Percentiles rank a stretch among this genome's conserved stretches.
Conservation (phyloP, 2,113 vertebrate genomes). For the Colossoma macropomum region DNA sequence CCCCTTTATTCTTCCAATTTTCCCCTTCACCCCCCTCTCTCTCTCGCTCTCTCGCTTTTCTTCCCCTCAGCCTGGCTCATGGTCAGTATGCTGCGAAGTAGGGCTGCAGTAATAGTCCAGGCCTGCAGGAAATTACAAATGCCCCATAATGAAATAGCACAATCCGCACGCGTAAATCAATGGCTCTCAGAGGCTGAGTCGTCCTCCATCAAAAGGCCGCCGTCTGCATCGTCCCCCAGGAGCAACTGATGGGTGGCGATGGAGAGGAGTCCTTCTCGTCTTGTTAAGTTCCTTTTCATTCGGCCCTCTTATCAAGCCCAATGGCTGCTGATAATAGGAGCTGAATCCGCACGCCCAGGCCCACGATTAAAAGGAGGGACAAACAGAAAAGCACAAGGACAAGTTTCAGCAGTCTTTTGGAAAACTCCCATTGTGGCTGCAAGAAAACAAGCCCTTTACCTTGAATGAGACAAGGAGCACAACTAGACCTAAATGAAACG, state of each 20-base stretch:
- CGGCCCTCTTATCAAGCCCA: conserved; percentile 42
- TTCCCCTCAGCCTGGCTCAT: conserved; percentile 32
- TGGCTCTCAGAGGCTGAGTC: conserved; percentile 52
- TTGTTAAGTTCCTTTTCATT: conserved; percentile 59
- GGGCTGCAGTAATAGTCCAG: conserved; percentile 49
- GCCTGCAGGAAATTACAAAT: conserved; percentile 59
- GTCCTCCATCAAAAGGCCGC: conserved; percentile 57
- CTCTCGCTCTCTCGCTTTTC: background rate
- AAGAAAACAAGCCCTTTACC: conserved; percentile 48
- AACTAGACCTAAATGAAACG: background rate
- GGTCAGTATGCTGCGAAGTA: conserved; percentile 40
- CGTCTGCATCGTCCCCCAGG: conserved; percentile 42
- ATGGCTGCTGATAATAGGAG: conserved; percentile 49
- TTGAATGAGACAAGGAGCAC: conserved; percentile 21
- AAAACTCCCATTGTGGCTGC: conserved; percentile 12
- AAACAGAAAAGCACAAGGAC: conserved; percentile 45
- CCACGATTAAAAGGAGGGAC: conserved; percentile 40
- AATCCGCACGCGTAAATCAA: conserved; percentile 55
- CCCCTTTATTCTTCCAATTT: conserved; percentile 15
- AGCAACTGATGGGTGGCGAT: conserved; percentile 50
- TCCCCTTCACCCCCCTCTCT: conserved; percentile 26
- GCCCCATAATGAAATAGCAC: conserved; percentile 58
- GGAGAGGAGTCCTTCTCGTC: conserved; percentile 56
- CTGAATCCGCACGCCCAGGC: conserved; percentile 22
- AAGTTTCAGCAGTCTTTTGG: background rate